These are phyloP conservation scores for Lampris incognitus DNA, from an alignment of 2,113 vertebrate species.

Conservation along the genomic window DNA sequence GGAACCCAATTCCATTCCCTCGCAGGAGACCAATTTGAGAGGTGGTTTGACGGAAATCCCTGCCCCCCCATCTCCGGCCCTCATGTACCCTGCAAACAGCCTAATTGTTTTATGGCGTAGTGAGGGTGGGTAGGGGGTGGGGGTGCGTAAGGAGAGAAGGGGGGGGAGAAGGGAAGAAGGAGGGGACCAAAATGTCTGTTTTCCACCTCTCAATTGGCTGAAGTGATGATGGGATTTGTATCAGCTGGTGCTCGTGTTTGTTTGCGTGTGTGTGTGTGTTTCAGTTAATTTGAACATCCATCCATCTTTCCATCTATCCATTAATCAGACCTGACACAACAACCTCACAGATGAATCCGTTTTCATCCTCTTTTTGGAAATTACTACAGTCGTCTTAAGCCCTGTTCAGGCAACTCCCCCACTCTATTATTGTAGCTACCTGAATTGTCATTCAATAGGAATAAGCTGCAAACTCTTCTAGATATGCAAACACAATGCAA, in stretches of 20 bases:
- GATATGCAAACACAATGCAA: too few species aligned
- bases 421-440: too few species aligned
- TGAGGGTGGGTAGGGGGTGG: not conserved
- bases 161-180: slow-evolving; percentile 13
- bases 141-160: slow-evolving; percentile 6
- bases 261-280: not conserved
- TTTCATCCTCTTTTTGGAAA: not conserved
- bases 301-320: not conserved
- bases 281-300: not conserved
- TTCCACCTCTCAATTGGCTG: slow-evolving; percentile 27
- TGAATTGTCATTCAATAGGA: too few species aligned
- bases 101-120: slow-evolving; percentile 67
- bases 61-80: slow-evolving; percentile 32
- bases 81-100: slow-evolving; percentile 39
- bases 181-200: slow-evolving; percentile 11
- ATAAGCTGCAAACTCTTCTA: too few species aligned
- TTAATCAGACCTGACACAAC: not conserved
- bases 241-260: not conserved
- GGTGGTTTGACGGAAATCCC: slow-evolving; percentile 60
- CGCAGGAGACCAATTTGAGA: slow-evolving; percentile 68
- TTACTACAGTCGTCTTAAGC: too few species aligned
- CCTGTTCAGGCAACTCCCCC: too few species aligned
- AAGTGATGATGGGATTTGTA: slow-evolving; percentile 25
- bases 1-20: slow-evolving; percentile 68
- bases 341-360: not conserved